Base-by-base conservation (phyloP, 2,113 vertebrate genomes). In the Heterochromis multidens region DNA sequence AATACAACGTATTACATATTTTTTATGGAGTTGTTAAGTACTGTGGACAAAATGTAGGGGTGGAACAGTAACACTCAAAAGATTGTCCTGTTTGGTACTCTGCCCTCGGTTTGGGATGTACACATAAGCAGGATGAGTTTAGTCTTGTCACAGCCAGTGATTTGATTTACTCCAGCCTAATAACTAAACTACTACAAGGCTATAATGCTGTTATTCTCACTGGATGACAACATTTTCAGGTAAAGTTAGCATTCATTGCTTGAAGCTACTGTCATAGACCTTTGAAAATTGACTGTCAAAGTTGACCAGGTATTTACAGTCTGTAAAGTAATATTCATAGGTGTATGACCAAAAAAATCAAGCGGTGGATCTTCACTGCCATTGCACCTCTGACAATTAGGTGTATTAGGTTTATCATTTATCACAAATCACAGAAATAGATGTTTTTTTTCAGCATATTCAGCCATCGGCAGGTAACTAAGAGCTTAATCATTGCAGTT, bases 121-220 rank as follows among this genome's bases (percentile, higher is more conserved):
- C 87, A 79, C 21, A 12, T 62, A 60, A 72, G 46, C 84, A 81
- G 88, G 81, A 90, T 56, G 59, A 77, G 82, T 86, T 87, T 91
- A 31, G 80, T 91, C 82, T 83, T 57, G 56, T 87, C 83, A 54
- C 54, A 37, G 76, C 87, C 86, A 92, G 92, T 89, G 80, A 85
- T 82, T 80, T 78, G 67, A 91, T 84, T 85, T 61, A 37, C 79
- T 92, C 81, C 82, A 86, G 88, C 74, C 86, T 91, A 80, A 79
- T 46, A 25, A 83, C 84, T 77, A 82, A 87, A 89, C 88, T 76
- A 84, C 90, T 89, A 78, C 67, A 80, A 91, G 93, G 91, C 93
- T 94, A 79, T n/a, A 77, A 87, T 88, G 92, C 93, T 94, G 93
- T 94, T 94, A 91, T 77, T 89, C 88, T 93, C 86, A 90, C 79